phyloP scores from a whole-genome alignment of 2,113 vertebrate genomes.

The Syrmaticus mikado region DNA sequence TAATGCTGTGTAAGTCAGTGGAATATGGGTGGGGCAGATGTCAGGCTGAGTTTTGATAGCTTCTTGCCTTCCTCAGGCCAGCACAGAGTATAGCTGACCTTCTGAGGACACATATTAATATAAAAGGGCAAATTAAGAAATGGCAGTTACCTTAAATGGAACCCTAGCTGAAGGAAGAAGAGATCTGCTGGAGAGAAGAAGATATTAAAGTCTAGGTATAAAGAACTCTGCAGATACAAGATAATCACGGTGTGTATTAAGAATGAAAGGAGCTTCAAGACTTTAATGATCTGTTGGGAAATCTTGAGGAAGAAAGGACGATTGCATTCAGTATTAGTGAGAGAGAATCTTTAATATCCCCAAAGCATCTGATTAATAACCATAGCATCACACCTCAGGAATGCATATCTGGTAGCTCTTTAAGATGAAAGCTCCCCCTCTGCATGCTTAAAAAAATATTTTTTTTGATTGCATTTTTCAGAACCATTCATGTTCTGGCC shows the following conservation, averaged over 20 bases:
- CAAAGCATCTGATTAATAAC: slow-evolving; percentile 30
- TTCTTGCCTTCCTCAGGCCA: background rate
- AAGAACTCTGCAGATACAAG: background rate
- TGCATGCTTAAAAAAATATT: accelerated
- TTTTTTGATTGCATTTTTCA: background rate
- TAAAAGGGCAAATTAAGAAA: background rate
- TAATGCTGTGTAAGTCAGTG: background rate
- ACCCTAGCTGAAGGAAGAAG: background rate
- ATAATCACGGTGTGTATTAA: background rate
- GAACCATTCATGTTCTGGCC: slow-evolving; percentile 48
- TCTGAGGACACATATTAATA: background rate
- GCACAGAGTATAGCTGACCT: background rate
- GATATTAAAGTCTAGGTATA: background rate
- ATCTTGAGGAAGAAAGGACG: background rate
- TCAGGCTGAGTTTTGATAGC: background rate
- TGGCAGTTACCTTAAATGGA: background rate
- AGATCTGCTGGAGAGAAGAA: background rate
- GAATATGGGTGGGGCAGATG: background rate
- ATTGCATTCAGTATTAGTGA: background rate
- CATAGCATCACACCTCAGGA: background rate
- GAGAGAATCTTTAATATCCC: slow-evolving; percentile 16
- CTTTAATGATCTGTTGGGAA: slow-evolving; percentile 34
- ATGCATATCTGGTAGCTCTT: slow-evolving; percentile 40
- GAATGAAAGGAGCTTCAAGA: slow-evolving; percentile 36
- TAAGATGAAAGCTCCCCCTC: slow-evolving; percentile 19